A percentile compares a stretch with the other conserved stretches of the same genome.
These are phyloP conservation scores for Cheilosia impressa DNA, from an alignment of 2,888 invertebrate genomes.

Conservation along the genomic window DNA sequence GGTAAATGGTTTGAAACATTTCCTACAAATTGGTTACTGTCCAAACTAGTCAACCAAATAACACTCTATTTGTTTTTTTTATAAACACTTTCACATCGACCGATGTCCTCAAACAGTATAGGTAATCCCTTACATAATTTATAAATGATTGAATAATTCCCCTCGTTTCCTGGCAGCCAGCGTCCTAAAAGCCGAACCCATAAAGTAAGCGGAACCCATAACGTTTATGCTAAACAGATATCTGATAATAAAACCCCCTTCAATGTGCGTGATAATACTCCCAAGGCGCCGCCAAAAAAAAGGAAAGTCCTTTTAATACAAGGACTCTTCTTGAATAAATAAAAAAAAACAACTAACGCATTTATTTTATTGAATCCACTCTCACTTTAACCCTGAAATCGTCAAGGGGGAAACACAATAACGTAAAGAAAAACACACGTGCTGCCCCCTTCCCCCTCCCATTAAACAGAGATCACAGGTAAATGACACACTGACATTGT, in stretches of 20 bases:
- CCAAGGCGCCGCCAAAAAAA: constrained; percentile 31
- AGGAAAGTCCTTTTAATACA: constrained; percentile 29
- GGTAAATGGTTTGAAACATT: too few relatives aligned
- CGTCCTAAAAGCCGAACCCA: background rate
- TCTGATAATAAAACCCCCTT: constrained; percentile 29
- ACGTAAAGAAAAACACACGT: constrained; percentile 52
- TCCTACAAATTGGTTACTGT: too few relatives aligned
- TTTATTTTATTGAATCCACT: constrained; percentile 47
- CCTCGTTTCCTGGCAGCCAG: too few relatives aligned
- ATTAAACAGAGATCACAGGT: constrained; percentile 61
- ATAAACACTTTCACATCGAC: too few relatives aligned
- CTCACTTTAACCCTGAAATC: constrained; percentile 63
- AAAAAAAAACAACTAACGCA: background rate
- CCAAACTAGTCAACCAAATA: too few relatives aligned
- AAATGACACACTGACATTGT: constrained; percentile 59
- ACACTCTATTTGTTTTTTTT: too few relatives aligned
- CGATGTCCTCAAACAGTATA: too few relatives aligned
- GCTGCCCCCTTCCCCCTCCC: constrained; percentile 19
- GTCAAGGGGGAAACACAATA: constrained; percentile 17
- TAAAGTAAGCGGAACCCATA: constrained; percentile 4
- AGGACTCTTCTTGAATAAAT: background rate
- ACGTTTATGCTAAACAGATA: constrained; percentile 25
- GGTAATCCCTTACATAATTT: too few relatives aligned
- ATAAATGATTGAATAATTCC: too few relatives aligned
- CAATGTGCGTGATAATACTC: constrained; percentile 48